A percentile compares a stretch with the other conserved stretches of the same genome.
Evolutionary conservation across 2,888 invertebrate genomes (phyloP).

Genomic region (Sturmia bella): DNA sequence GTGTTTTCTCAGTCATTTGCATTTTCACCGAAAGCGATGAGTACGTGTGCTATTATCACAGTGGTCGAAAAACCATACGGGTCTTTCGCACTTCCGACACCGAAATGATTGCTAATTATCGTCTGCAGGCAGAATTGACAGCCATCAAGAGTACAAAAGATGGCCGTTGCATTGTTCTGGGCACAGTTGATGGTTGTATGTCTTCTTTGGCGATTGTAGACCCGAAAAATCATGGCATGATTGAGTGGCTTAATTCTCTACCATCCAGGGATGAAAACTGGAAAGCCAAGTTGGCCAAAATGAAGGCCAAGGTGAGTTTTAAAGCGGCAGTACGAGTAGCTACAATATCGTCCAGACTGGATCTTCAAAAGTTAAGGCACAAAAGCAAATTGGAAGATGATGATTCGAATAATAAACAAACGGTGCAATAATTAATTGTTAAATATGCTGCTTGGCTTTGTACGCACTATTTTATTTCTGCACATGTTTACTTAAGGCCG

Average conservation of each 20-base stretch:
- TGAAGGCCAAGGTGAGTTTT: slow-evolving; percentile 85
- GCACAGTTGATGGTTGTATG: slow-evolving; percentile 96
- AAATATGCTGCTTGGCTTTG: too few relatives aligned
- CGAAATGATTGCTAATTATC: slow-evolving; percentile 94
- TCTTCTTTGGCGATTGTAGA: slow-evolving; percentile 93
- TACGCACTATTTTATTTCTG: too few relatives aligned
- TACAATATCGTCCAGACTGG: slow-evolving; percentile 82
- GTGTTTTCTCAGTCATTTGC: slow-evolving; percentile 97
- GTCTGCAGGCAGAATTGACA: slow-evolving; percentile 94
- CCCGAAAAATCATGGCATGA: slow-evolving; percentile 85
- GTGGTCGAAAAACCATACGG: slow-evolving; percentile 95
- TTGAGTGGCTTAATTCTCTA: slow-evolving; percentile 85
- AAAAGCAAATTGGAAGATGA: slow-evolving; percentile 70
- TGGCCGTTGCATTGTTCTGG: slow-evolving; percentile 91
- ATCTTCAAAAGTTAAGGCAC: slow-evolving; percentile 72
- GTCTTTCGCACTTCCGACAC: slow-evolving; percentile 96
- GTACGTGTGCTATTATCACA: slow-evolving; percentile 98
- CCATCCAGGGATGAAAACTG: slow-evolving; percentile 88
- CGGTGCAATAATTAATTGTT: background rate
- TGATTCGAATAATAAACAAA: slow-evolving; percentile 58
- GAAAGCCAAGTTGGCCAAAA: slow-evolving; percentile 87
- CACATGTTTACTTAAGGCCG: too few relatives aligned
- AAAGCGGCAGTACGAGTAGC: slow-evolving; percentile 87
- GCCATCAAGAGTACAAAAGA: slow-evolving; percentile 90
- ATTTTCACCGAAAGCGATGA: slow-evolving; percentile 96